Evolutionary conservation across 2,888 invertebrate species (phyloP), one percentile per base, ranked within the genome.

Genomic region (Monochamus alternatus): DNA sequence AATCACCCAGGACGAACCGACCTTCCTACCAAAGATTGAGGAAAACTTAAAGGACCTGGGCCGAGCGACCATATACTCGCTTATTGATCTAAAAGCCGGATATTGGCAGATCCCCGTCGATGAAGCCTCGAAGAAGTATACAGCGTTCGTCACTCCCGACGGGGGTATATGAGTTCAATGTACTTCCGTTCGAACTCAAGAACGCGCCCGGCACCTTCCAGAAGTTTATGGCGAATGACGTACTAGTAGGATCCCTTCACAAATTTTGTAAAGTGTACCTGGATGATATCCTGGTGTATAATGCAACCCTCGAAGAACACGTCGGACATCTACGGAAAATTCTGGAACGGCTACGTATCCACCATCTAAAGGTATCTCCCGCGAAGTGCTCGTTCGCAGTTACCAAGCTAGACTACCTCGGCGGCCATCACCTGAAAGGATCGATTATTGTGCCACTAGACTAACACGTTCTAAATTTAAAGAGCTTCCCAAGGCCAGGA

Each of bases 231-330:
- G 38, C 38, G 0, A 38, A 38, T 0, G 38, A 38, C 4, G 38
- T 38, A 1, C 0, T 38, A 59, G 74, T 64, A 2, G 69, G 68
- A 5, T 73, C 43, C 32, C 7, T 78, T 3, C 72, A 77, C 7
- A 22, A 79, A 0, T 81, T 73, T 63, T 79, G 80, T 38, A 38
- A 80, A 0, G 84, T 82, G 0, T 86, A 86, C 68, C 66, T 86
- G 3, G 85, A 86, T 44, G 85, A 86, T 64, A 83, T 86, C 2
- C 82, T 85, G 2, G 68, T 81, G 0, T 80, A 64, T 5, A 64
- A 44, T 3, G 0, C 3, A 14, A 64, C 12, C 22, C 4, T 14
- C 12, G 8, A 38, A 5, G n/a, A 44, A 1, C 67, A 55, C 14
- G 1, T 30, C 12, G 4, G 5, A 3, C 67, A 55, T 5, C n/a